Conservation (phyloP, 2,113 vertebrate species). For the Scytalopus superciliaris region DNA sequence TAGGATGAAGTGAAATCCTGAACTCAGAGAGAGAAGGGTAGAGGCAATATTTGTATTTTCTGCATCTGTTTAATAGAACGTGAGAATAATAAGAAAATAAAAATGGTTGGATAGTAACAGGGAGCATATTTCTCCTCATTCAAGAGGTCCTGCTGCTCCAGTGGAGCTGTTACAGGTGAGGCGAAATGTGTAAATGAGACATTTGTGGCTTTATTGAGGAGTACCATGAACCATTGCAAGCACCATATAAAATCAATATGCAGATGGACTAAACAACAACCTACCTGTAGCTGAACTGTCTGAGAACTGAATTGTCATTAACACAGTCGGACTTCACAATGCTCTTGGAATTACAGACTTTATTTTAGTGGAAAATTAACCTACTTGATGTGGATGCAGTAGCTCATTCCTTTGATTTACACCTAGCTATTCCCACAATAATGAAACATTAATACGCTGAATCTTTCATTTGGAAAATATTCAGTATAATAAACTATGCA, state of each 20-base stretch:
- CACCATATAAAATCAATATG: not conserved
- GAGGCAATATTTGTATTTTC: not conserved
- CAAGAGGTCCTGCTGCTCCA: not conserved
- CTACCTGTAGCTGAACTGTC: not conserved
- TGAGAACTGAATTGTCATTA: not conserved
- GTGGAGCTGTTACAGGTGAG: not conserved
- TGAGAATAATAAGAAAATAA: not conserved
- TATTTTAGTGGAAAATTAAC: not conserved
- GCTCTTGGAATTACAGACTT: not conserved
- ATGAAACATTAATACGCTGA: constrained; percentile 1
- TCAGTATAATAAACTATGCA: not conserved
- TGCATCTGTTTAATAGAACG: not conserved
- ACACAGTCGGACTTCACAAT: not conserved
- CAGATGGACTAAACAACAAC: not conserved
- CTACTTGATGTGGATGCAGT: not conserved
- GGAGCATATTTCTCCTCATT: not conserved
- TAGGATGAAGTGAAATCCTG: not conserved
- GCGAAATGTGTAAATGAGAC: not conserved
- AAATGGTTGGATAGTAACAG: not conserved
- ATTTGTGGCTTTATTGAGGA: not conserved
- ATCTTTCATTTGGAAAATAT: constrained; percentile 26
- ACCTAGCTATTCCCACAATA: not conserved
- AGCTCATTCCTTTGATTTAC: constrained; percentile 16
- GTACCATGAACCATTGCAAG: not conserved
- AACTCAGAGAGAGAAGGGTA: not conserved